Conservation (phyloP, 2,888 invertebrate species). For the Galeruca laticollis region DNA sequence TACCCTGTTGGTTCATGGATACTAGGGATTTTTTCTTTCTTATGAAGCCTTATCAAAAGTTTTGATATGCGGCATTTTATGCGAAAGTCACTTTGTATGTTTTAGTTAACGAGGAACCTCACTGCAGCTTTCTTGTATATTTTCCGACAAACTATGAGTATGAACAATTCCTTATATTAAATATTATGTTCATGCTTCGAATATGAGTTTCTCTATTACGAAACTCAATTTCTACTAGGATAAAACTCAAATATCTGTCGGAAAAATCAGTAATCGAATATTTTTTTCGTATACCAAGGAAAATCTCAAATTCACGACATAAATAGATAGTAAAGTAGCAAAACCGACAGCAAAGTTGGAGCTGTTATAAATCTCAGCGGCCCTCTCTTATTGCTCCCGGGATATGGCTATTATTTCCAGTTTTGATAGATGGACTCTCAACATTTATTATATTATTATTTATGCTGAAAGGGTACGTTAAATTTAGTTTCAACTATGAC, state of each 20-base stretch:
- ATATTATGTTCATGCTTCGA: not conserved
- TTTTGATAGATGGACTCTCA: conserved; percentile 9
- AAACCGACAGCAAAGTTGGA: conserved; percentile 7
- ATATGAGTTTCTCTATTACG: no score
- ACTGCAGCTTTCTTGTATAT: conserved; percentile 9
- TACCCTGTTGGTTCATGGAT: no score
- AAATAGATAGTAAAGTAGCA: conserved; percentile 2
- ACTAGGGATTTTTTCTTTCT: no score
- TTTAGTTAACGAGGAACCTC: conserved; percentile 27
- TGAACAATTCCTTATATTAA: conserved; percentile 30
- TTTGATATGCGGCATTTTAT: conserved; percentile 29
- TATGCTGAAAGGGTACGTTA: not conserved
- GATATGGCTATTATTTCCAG: conserved; percentile 9
- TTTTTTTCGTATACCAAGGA: not conserved
- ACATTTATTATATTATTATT: conserved; percentile 9
- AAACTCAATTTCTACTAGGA: no score
- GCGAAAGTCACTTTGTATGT: conserved; percentile 23
- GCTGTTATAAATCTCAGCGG: conserved; percentile 1
- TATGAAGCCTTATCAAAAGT: conserved; percentile 32
- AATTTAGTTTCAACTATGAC: not conserved
- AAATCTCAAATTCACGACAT: not conserved
- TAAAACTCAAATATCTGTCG: no score
- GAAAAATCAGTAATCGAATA: not conserved
- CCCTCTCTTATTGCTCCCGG: conserved; percentile 11
- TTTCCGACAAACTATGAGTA: conserved; percentile 7